phyloP scores from a whole-genome alignment of 2,888 invertebrate species.

The Hirtodrosophila duncani region DNA sequence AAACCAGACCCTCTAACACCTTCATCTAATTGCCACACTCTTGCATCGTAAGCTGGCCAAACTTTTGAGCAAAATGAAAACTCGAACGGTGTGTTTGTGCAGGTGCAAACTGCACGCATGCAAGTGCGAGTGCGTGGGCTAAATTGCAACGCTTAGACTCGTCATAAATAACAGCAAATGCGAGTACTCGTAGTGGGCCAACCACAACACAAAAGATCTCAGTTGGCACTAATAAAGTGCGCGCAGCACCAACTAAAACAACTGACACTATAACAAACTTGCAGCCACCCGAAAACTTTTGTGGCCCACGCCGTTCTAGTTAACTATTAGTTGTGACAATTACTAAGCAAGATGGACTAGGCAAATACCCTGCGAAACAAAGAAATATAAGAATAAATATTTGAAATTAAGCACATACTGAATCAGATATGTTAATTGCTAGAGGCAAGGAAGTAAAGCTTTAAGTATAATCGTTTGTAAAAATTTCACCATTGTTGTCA shows the following conservation, averaged over 20 bases:
- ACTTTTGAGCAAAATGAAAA: conserved; percentile 40
- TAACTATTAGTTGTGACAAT: no score
- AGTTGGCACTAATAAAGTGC: conserved; percentile 52
- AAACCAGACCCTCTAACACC: conserved; percentile 25
- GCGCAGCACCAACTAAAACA: conserved; percentile 3
- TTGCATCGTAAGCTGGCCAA: conserved; percentile 10
- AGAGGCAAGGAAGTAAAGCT: no score
- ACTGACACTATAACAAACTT: conserved; percentile 2
- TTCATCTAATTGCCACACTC: conserved; percentile 49
- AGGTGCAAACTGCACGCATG: conserved; percentile 11
- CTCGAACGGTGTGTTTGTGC: conserved; percentile 33
- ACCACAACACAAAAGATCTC: conserved; percentile 6
- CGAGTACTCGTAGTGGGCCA: no score
- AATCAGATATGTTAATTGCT: no score
- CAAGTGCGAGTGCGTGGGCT: conserved; percentile 9
- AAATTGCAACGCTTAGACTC: no score
- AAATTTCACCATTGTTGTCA: no score
- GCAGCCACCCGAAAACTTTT: conserved; percentile 1
- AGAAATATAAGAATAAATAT: no score
- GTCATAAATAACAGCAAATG: conserved; percentile 63
- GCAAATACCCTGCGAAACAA: no score
- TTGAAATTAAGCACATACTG: no score
- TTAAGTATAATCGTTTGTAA: no score
- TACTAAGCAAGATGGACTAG: no score
- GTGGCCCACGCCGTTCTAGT: no score